phyloP scores from a whole-genome alignment of 2,113 vertebrate genomes.

The Otus sunia region DNA sequence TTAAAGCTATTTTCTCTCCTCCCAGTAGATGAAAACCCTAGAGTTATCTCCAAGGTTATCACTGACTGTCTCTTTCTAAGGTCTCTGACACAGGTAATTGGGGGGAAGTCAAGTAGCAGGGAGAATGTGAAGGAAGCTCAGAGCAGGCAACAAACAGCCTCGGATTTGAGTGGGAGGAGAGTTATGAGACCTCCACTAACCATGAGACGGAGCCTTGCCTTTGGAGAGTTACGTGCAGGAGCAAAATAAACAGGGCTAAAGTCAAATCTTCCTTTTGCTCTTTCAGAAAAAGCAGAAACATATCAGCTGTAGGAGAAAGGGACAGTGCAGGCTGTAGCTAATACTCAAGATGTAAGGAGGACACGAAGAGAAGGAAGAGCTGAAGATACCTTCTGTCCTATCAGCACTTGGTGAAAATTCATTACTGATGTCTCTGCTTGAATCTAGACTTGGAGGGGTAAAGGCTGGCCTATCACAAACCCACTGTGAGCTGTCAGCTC shows the following conservation, averaged over 20 bases:
- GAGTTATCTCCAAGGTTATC: conserved; percentile 30
- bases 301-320: background rate
- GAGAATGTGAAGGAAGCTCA: background rate
- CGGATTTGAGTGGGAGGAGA: background rate
- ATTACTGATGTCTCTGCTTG: background rate
- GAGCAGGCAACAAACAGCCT: background rate
- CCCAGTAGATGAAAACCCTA: background rate
- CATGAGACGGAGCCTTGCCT: background rate
- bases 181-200: background rate
- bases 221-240: background rate
- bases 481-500: background rate
- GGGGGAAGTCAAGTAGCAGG: background rate
- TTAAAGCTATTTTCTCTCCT: conserved; percentile 33
- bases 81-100: background rate
- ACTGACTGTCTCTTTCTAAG: background rate
- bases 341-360: background rate
- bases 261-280: background rate
- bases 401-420: background rate
- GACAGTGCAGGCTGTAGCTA: background rate
- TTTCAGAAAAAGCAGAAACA: background rate
- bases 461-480: background rate
- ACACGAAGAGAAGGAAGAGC: background rate
- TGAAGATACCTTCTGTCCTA: background rate
- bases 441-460: background rate
- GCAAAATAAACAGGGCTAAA: background rate